Conservation (phyloP, 1,140 invertebrate species). For the Calliopsis andreniformis region DNA sequence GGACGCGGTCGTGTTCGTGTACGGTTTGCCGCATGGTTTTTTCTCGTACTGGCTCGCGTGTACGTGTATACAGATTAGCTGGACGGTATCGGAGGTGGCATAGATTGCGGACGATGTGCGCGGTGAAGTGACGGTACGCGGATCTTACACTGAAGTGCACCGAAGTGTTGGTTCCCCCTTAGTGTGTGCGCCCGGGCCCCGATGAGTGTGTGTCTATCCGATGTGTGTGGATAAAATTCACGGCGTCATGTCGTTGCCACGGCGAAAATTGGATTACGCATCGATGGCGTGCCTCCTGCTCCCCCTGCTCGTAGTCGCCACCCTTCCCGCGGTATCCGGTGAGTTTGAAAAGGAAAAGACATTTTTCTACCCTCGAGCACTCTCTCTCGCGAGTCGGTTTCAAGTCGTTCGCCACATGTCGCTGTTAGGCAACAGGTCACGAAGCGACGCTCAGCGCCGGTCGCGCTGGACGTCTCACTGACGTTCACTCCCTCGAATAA, state of each 20-base stretch:
- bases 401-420: slow-evolving; percentile 51
- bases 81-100: slow-evolving; percentile 52
- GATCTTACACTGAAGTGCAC: slow-evolving; percentile 48
- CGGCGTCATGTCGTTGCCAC: slow-evolving; percentile 74
- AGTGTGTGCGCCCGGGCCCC: slow-evolving; percentile 72
- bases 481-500: slow-evolving; percentile 24
- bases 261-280: slow-evolving; percentile 78
- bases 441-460: slow-evolving; percentile 73
- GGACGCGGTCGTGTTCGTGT: slow-evolving; percentile 79
- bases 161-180: slow-evolving; percentile 54
- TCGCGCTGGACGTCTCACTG: slow-evolving; percentile 59
- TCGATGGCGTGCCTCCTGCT: slow-evolving; percentile 58
- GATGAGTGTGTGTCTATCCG: slow-evolving; percentile 75
- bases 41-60: slow-evolving; percentile 55
- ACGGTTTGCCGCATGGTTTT: slow-evolving; percentile 67
- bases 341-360: slow-evolving; percentile 40
- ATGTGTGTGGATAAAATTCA: slow-evolving; percentile 71
- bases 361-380: neutral
- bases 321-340: slow-evolving; percentile 69
- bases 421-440: slow-evolving; percentile 76
- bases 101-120: slow-evolving; percentile 63
- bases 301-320: slow-evolving; percentile 55
- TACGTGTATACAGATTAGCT: slow-evolving; percentile 62
- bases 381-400: slow-evolving; percentile 4
- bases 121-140: slow-evolving; percentile 73